phyloP scores from a whole-genome alignment of 2,797 vertebrate genomes.

The Oreonectes daqikongensis region DNA sequence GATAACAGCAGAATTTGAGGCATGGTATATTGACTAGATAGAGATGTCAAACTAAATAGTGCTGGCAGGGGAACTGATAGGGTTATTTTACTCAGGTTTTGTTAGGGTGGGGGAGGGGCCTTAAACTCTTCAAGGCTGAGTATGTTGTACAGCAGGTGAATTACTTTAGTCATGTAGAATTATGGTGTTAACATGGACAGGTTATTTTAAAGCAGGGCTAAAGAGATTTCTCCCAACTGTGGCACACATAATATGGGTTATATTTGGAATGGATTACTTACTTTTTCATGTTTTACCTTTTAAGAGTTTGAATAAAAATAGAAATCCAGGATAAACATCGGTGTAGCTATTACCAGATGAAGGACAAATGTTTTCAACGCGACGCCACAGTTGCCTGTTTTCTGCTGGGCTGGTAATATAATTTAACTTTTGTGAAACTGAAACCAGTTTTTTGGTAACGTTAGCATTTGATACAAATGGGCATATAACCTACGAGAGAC shows the following conservation, averaged over 20 bases:
- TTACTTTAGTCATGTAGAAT: slow-evolving; percentile 29
- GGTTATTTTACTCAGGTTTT: slow-evolving; percentile 29
- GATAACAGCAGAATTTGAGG: slow-evolving; percentile 57
- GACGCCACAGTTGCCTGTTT: too few species aligned
- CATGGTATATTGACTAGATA: slow-evolving; percentile 50
- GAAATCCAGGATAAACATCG: too few species aligned
- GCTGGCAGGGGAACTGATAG: slow-evolving; percentile 47
- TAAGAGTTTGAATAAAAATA: too few species aligned
- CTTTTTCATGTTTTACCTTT: not conserved
- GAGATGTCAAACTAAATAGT: slow-evolving; percentile 57
- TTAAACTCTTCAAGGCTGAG: slow-evolving; percentile 18
- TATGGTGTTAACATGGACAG: slow-evolving; percentile 8
- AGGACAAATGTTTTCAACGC: too few species aligned
- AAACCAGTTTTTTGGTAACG: too few species aligned
- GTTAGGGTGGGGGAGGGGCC: not conserved
- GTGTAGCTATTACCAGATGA: too few species aligned
- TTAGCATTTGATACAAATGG: too few species aligned
- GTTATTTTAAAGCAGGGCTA: slow-evolving; percentile 7
- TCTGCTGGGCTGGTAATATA: too few species aligned
- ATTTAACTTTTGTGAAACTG: too few species aligned
- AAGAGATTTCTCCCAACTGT: not conserved
- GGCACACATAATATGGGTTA: not conserved
- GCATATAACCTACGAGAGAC: too few species aligned
- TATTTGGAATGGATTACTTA: not conserved
- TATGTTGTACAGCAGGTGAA: not conserved